Percentiles rank a stretch among this genome's conserved stretches.
Conservation (phyloP, 1,140 invertebrate genomes). For the Hesperophylax magnus region DNA sequence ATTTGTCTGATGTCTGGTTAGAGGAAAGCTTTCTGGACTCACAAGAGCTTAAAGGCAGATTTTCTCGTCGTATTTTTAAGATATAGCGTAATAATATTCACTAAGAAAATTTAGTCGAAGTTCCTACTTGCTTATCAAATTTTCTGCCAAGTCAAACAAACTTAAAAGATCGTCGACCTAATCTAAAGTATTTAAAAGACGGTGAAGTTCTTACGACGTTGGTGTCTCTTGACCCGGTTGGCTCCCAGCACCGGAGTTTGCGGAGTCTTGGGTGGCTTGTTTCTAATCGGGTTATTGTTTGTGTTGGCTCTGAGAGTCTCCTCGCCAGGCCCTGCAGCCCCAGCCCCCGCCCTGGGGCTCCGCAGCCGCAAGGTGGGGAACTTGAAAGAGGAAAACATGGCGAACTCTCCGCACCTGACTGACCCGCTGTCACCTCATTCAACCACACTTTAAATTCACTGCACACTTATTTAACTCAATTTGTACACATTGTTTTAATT, state of each 20-base stretch:
- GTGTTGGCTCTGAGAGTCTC: constrained; percentile 54
- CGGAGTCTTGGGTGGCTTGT: constrained; percentile 66
- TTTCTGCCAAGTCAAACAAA: too few species aligned
- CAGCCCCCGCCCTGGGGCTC: constrained; percentile 19
- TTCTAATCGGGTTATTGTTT: constrained; percentile 48
- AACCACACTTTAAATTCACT: neutral
- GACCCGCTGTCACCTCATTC: constrained; percentile 16
- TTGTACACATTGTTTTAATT: too few species aligned
- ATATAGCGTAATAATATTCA: too few species aligned
- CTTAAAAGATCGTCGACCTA: too few species aligned
- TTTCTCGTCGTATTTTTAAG: too few species aligned
- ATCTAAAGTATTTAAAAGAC: neutral
- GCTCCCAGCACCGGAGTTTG: constrained; percentile 63
- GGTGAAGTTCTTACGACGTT: constrained; percentile 61
- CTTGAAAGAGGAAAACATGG: constrained; percentile 65
- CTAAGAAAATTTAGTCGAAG: too few species aligned
- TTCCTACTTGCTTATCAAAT: too few species aligned
- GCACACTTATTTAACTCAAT: too few species aligned
- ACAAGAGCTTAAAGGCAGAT: too few species aligned
- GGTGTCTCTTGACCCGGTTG: constrained; percentile 61
- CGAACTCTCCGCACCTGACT: neutral
- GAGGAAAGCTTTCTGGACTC: too few species aligned
- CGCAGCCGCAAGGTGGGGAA: constrained; percentile 61
- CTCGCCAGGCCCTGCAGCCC: constrained; percentile 6
- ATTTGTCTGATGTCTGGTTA: too few species aligned